Percentiles rank a stretch among this genome's conserved stretches.
phyloP scores from a whole-genome alignment of 1,140 invertebrate species.

The Dinoponera quadriceps region DNA sequence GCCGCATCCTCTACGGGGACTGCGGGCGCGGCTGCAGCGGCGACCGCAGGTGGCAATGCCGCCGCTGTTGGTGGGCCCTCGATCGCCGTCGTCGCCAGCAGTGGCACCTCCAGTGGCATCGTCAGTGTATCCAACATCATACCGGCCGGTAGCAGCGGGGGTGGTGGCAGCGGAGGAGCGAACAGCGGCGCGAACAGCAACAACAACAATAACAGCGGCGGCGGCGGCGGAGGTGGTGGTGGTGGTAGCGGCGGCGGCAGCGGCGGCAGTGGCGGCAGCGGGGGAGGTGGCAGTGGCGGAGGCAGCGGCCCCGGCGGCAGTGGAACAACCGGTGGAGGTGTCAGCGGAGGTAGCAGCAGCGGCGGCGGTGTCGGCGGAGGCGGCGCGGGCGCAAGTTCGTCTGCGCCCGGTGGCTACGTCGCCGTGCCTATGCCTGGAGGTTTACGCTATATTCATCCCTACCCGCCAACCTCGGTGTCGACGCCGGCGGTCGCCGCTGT shows the following conservation, averaged over 20 bases:
- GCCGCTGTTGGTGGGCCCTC: constrained; percentile 62
- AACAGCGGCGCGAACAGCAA: constrained; percentile 30
- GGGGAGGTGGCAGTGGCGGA: constrained; percentile 62
- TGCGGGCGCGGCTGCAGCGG: constrained; percentile 67
- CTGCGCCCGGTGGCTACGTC: constrained; percentile 71
- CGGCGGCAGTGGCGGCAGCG: constrained; percentile 52
- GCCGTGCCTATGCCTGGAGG: constrained; percentile 78
- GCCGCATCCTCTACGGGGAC: constrained; percentile 73
- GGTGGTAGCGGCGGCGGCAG: constrained; percentile 48
- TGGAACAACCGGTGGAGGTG: constrained; percentile 69
- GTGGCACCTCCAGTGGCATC: constrained; percentile 58
- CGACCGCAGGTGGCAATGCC: constrained; percentile 61
- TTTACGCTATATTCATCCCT: constrained; percentile 83
- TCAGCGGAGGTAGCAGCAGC: constrained; percentile 39
- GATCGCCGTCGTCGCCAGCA: constrained; percentile 43
- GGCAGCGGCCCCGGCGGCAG: constrained; percentile 63
- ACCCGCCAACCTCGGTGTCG: constrained; percentile 79
- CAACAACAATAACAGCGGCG: constrained; percentile 33
- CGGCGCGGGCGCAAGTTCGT: constrained; percentile 22
- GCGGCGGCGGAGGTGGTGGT: constrained; percentile 56
- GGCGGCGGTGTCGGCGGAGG: constrained; percentile 35
- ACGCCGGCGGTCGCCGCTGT: constrained; percentile 66
- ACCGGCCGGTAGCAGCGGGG: constrained; percentile 63
- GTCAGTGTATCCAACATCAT: constrained; percentile 61
- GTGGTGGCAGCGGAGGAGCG: constrained; percentile 44